phyloP scores from a whole-genome alignment of 2,888 invertebrate species.

The Lottia gigantea region DNA sequence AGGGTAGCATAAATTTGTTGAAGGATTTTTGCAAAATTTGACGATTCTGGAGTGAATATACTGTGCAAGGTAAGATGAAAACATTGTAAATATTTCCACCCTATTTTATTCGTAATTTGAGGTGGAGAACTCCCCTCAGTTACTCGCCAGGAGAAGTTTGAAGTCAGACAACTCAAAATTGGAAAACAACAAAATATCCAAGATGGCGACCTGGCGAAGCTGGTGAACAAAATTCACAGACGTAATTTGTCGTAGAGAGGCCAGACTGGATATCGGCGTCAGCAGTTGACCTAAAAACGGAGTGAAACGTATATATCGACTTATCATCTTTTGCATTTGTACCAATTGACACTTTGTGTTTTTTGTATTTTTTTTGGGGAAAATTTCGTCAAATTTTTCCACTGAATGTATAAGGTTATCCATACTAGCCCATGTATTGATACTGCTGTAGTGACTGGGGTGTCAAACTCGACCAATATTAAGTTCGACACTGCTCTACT shows the following conservation, averaged over 20 bases:
- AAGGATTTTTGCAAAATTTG: constrained; percentile 14
- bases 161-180: constrained; percentile 9
- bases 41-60: constrained; percentile 6
- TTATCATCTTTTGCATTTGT: too few species aligned
- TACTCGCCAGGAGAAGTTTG: background rate
- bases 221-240: constrained; percentile 14
- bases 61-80: constrained; percentile 14
- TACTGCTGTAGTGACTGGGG: too few species aligned
- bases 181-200: constrained; percentile 20
- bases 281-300: background rate
- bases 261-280: background rate
- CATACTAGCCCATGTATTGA: too few species aligned
- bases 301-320: background rate
- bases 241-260: constrained; percentile 13
- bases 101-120: constrained; percentile 15
- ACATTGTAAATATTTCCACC: background rate
- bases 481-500: too few species aligned
- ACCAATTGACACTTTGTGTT: too few species aligned
- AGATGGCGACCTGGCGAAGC: constrained; percentile 18
- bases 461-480: too few species aligned
- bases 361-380: too few species aligned
- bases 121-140: background rate
- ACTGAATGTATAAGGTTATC: too few species aligned
- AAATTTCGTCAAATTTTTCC: too few species aligned
- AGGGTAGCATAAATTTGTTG: constrained; percentile 11